These are phyloP conservation scores for Pollimyrus isidori DNA, from an alignment of 2,113 vertebrate genomes.

Conservation along the genomic window DNA sequence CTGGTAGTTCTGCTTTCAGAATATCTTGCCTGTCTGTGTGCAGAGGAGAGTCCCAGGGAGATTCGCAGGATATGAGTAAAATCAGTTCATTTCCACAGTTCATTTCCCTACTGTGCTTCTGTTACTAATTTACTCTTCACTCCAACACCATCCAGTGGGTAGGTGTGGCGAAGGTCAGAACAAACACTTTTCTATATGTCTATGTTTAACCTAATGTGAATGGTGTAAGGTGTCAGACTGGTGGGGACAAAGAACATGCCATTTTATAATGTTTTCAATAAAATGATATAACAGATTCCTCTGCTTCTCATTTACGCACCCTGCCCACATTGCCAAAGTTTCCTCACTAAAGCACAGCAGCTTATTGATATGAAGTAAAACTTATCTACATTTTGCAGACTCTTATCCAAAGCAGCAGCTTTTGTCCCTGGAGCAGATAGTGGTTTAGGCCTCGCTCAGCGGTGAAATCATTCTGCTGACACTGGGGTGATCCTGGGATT, in stretches of 20 bases:
- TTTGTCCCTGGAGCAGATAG: not conserved
- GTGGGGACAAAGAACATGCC: slow-evolving; percentile 25
- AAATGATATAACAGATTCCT: slow-evolving; percentile 21
- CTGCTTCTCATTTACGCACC: not conserved
- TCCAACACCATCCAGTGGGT: not conserved
- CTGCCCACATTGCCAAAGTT: not conserved
- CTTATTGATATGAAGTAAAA: not conserved
- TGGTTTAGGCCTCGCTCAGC: not conserved
- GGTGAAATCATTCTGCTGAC: not conserved
- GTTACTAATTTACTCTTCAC: not conserved
- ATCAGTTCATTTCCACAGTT: not conserved
- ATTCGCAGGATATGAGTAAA: not conserved
- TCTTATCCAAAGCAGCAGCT: not conserved
- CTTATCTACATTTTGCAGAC: not conserved
- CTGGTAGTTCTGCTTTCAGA: not conserved
- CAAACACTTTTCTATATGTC: slow-evolving; percentile 38
- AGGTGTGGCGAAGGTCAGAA: not conserved
- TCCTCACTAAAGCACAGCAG: not conserved
- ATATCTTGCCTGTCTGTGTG: not conserved
- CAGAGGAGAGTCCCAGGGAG: not conserved
- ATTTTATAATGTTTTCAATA: slow-evolving; percentile 63
- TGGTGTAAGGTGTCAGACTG: not conserved
- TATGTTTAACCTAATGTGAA: slow-evolving; percentile 44
- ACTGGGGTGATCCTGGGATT: not conserved
- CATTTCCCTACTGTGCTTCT: not conserved